Base-by-base conservation (phyloP, 2,888 invertebrate genomes). In the Tethea ocularis region DNA sequence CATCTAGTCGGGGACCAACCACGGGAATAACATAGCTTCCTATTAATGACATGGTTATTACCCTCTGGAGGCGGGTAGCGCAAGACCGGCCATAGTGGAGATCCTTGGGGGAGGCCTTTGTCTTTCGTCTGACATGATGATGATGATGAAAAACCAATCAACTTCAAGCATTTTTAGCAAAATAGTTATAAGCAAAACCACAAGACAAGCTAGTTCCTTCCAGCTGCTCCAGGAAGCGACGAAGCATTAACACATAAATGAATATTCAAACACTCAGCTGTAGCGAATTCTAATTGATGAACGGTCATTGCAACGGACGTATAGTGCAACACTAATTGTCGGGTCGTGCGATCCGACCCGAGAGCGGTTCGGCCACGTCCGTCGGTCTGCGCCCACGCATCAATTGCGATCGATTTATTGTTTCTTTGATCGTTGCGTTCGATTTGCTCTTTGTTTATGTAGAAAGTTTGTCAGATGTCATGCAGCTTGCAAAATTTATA, bases 391-490 rank as follows among this genome's bases (percentile, higher is more conserved):
- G 67, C 71, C 67, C 53, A 71, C 71, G 68, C 71, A 65, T 22
- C 63, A 64, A 68, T 70, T 67, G 64, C 46, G 53, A 72, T 69
- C 65, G 73, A 75, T 73, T 70, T 62, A 69, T 72, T 52, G 51
- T 58, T 54, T 52, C 62, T 61, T 65, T 64, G 62, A 65, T 67
- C 64, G 57, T 61, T 52, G 60, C 61, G 64, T 20, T 46, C 17
- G 41, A 41, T 15, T 29, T 36, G 36, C 2, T 6, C 20, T 7
- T 46, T 20, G 10, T 20, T n/a, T 10, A 20, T 17, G 20, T 15
- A 15, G 29, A 13, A 36, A 33, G 11, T 8, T 33, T 33, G 13
- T 11, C 13, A 10, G 33, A 6, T 33, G 33, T 33, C 33, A 33
- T 33, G 33, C 11, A 33, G 33, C 33, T 33, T 33, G 33, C 33